Evolutionary conservation across 2,888 invertebrate genomes (phyloP), one percentile per base, ranked within the genome.

Genomic region (Matsumyia berberina): DNA sequence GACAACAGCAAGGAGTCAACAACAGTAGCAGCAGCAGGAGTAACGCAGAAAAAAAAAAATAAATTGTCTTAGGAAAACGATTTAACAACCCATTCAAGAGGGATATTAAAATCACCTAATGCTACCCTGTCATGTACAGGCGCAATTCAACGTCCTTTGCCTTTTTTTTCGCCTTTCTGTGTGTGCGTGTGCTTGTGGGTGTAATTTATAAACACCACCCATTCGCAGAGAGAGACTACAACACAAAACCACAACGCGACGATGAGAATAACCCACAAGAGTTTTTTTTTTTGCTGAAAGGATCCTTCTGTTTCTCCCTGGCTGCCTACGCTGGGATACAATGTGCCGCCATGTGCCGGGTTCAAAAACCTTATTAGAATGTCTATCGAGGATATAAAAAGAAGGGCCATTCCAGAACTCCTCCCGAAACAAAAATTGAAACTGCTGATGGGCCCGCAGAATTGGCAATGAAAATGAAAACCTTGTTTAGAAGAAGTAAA

Each of bases 81-180:
- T 83, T 78, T 67, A 83, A 83, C 78, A 83, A 83, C 83, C 78
- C 77, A 72, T 78, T 83, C 49, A 73, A 69, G 69, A 74, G 73
- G 73, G 83, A 81, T 83, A 83, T 83, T 83, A 83, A 83, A 83
- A 83, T 78, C 78, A 83, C 78, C 83, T 83, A 83, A 83, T 78
- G 83, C 78, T 58, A 57, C 55, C 44, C 78, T 78, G 83, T 78
- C 83, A 83, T 78, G 78, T 78, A 74, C 83, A 82, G 81, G 83
- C 83, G 83, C 83, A 83, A 74, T 83, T 66, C 66, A 73, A 78
- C 37, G 76, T 77, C 53, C 72, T 77, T 77, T 70, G 39, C 35
- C 64, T 42, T 49, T 35, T 19, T n/a, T 60, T n/a, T n/a, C n/a
- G n/a, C n/a, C 19, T 53, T 11, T 42, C 9, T 58, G 35, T 31